A percentile compares a stretch with the other conserved stretches of the same genome.
These are phyloP conservation scores for Eurytoma adleriae DNA, from an alignment of 2,888 invertebrate species.

Conservation along the genomic window DNA sequence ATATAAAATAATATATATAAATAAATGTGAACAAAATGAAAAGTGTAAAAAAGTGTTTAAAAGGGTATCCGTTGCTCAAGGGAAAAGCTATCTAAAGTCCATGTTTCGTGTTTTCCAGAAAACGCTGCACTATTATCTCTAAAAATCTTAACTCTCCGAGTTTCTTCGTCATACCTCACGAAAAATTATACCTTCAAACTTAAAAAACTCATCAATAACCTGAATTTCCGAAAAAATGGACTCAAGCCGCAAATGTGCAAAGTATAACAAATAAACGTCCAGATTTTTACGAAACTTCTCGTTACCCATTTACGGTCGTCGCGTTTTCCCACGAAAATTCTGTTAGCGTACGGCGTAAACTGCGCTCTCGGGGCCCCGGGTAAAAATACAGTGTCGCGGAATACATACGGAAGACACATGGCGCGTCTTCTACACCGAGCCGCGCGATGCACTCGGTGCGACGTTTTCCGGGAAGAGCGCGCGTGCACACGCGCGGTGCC, in stretches of 20 bases:
- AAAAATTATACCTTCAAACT: too few species aligned
- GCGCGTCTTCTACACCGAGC: neutral
- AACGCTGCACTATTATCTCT: too few species aligned
- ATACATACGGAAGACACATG: conserved; percentile 37
- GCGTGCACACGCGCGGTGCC: neutral
- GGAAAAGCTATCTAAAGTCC: too few species aligned
- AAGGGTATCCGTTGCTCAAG: too few species aligned
- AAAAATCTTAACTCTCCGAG: too few species aligned
- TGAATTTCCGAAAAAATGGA: too few species aligned
- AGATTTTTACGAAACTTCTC: neutral
- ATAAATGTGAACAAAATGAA: too few species aligned
- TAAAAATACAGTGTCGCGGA: conserved; percentile 12
- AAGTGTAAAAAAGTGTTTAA: too few species aligned
- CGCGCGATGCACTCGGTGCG: conserved; percentile 11
- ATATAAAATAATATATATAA: too few species aligned
- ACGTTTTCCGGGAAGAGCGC: conserved; percentile 26
- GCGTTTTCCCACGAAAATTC: neutral
- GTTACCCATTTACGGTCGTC: neutral
- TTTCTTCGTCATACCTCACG: too few species aligned
- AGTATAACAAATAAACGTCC: neutral
- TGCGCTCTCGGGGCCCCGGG: neutral
- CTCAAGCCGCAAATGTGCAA: neutral
- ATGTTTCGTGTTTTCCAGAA: too few species aligned
- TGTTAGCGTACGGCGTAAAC: neutral
- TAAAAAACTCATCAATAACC: too few species aligned